Evolutionary conservation across 64 coral and sea anemone genomes (phyloP), one percentile per base, ranked within the genome.

Genomic region (Anthopleura sola): DNA sequence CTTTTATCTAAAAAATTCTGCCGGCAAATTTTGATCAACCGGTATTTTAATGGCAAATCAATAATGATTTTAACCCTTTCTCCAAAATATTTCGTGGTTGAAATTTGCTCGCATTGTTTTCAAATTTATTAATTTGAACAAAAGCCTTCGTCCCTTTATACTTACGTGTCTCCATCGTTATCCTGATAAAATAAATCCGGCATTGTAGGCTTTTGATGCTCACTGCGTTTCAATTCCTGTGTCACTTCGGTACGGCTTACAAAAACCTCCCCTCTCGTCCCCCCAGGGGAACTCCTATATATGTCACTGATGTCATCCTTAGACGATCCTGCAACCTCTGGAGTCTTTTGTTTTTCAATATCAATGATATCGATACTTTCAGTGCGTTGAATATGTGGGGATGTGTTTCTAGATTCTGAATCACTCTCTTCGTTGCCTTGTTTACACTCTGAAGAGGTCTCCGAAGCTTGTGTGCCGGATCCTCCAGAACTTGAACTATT

Each of bases 91-190:
- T 44, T 44, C 40, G 40, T 44, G 40, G 40, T 44, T 44, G 40
- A 44, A 3, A 8, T 8, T 44, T 44, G 40, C 40, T 44, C 40
- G 40, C 40, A 44, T 44, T 44, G 4, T 71, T 1, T 32, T 15
- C 2, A 71, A 15, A 71, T 71, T 71, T 71, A 12, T 62, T 62
- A 62, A 9, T 62, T 62, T 26, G 24, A 62, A 32, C 9, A 16
- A 31, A 1, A 34, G 13, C 29, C 0, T 66, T 23, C 24, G n/a
- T n/a, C 20, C 20, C 55, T 56, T 5, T 47, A 79, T 19, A 28
- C 89, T 91, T 91, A 91, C 91, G 91, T 92, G 57, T 92, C 91
- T 9, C 91, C 91, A 60, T 92, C 91, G 26, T 92, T 86, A 60
- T 92, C 86, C 62, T 92, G 91, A 0, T 33, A 55, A 58, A 92